A percentile compares a stretch with the other conserved stretches of the same genome.
phyloP scores from a whole-genome alignment of 2,888 invertebrate genomes.

The Zonitis immaculata region DNA sequence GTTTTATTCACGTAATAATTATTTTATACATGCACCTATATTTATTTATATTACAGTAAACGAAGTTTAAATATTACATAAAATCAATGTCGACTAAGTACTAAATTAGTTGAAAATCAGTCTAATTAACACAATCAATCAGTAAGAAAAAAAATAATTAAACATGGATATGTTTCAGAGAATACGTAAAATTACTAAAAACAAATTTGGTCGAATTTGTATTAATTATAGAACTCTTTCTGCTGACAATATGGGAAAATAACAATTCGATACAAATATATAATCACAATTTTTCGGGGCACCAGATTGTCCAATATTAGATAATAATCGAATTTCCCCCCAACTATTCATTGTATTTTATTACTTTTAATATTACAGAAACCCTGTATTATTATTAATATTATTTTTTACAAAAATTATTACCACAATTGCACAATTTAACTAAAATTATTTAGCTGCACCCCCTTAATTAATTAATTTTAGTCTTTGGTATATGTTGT shows the following conservation, averaged over 20 bases:
- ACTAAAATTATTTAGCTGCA: neutral
- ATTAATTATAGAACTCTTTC: too few species aligned
- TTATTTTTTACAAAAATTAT: too few species aligned
- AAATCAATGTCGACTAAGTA: neutral
- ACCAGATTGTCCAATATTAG: slow-evolving; percentile 21
- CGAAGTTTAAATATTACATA: neutral
- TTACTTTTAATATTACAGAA: slow-evolving; percentile 4
- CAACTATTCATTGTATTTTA: too few species aligned
- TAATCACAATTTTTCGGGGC: slow-evolving; percentile 18
- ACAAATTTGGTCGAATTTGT: too few species aligned
- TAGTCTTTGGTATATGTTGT: slow-evolving; percentile 1
- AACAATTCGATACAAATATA: neutral
- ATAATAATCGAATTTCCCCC: too few species aligned
- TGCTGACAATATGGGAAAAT: too few species aligned
- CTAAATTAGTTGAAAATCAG: slow-evolving; percentile 21
- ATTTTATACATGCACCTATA: slow-evolving; percentile 15
- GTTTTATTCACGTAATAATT: slow-evolving; percentile 14
- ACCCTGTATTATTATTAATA: too few species aligned
- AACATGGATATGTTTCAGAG: slow-evolving; percentile 5
- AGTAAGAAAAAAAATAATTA: neutral
- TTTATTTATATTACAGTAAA: slow-evolving; percentile 10
- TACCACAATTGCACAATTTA: neutral
- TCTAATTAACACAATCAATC: slow-evolving; percentile 21
- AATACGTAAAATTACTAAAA: neutral
- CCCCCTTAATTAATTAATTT: neutral